Evolutionary conservation across 2,113 vertebrate genomes (phyloP).

Genomic region (Shinisaurus crocodilurus): DNA sequence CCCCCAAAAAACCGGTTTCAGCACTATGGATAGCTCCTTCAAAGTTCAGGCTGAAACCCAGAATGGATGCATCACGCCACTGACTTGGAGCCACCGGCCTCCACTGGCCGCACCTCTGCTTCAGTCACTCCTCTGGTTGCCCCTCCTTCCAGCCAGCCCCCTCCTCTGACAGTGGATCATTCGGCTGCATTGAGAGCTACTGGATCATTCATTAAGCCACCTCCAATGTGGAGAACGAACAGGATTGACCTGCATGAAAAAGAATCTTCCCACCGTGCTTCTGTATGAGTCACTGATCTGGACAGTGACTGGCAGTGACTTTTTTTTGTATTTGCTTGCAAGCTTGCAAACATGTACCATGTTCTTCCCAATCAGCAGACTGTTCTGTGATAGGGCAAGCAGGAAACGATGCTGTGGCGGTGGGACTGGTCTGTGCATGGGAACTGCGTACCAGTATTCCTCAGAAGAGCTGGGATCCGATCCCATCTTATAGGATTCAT

Average conservation of each 20-base stretch:
- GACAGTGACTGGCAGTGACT: no score
- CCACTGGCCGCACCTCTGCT: background rate
- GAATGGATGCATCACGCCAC: no score
- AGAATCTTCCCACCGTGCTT: background rate
- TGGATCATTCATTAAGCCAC: background rate
- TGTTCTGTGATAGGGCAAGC: background rate
- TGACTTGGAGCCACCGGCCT: no score
- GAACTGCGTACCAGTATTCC: background rate
- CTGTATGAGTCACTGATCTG: background rate
- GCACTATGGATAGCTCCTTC: no score
- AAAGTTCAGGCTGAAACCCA: no score
- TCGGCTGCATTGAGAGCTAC: background rate
- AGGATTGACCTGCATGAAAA: background rate
- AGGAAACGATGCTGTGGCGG: background rate
- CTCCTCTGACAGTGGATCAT: background rate
- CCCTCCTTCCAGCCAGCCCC: background rate
- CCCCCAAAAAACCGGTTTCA: background rate
- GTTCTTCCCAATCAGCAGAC: background rate
- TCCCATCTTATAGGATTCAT: no score
- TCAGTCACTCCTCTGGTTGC: no score
- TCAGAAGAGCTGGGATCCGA: background rate
- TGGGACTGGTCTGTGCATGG: background rate
- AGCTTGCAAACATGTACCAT: background rate
- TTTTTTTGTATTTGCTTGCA: no score
- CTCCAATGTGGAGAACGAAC: background rate